Conservation (phyloP, 2,797 vertebrate species). For the Onychomys leucogaster region DNA sequence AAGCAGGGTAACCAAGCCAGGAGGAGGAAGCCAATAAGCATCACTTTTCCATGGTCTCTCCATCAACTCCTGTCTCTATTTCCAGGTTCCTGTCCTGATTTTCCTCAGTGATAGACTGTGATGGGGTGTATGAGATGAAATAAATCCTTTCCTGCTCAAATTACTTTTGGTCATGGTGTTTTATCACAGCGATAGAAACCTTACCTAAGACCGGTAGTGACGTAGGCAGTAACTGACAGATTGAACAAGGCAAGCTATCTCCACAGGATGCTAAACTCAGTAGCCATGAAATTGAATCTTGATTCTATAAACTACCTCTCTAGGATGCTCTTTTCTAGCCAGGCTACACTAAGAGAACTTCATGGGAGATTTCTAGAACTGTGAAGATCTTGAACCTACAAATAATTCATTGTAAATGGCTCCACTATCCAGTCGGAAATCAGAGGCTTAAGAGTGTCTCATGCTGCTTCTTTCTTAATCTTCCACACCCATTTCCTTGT, state of each 20-base stretch:
- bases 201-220: not conserved
- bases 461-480: not conserved
- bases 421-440: not conserved
- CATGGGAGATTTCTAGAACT: not conserved
- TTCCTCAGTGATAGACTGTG: not conserved
- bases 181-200: not conserved
- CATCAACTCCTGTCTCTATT: not conserved
- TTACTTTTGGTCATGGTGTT: not conserved
- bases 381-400: not conserved
- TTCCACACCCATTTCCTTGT: not conserved
- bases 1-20: not conserved
- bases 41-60: too few relatives aligned
- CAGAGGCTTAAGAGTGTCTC: not conserved
- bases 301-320: not conserved
- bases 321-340: not conserved
- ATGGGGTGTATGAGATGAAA: not conserved
- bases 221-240: not conserved
- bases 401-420: not conserved
- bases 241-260: not conserved
- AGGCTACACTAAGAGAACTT: not conserved
- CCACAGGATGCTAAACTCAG: constrained; percentile 1
- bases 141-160: not conserved
- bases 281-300: not conserved
- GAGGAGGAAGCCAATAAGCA: not conserved
- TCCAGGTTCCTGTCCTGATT: not conserved